These are phyloP conservation scores for Malacosoma neustria DNA, from an alignment of 2,888 invertebrate species.

Conservation along the genomic window DNA sequence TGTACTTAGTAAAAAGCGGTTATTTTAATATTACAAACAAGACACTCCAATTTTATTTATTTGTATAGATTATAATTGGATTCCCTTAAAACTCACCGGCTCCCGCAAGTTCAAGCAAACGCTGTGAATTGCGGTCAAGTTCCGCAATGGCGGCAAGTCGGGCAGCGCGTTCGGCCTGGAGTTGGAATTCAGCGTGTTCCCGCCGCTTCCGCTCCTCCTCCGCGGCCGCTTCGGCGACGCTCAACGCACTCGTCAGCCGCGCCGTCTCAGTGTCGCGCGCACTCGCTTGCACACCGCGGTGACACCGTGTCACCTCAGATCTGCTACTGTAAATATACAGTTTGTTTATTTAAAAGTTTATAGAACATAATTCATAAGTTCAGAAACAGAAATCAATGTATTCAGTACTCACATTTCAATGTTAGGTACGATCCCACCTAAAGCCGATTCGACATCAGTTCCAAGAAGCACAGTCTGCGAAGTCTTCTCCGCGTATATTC, in stretches of 20 bases:
- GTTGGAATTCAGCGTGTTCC: slow-evolving; percentile 71
- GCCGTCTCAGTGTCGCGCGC: slow-evolving; percentile 78
- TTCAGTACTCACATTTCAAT: slow-evolving; percentile 51
- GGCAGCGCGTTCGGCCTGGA: slow-evolving; percentile 82
- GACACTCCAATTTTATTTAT: no score
- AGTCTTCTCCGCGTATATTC: slow-evolving; percentile 87
- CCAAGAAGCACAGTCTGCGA: slow-evolving; percentile 85
- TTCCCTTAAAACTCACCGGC: slow-evolving; percentile 61
- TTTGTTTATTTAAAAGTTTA: no score
- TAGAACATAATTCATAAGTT: no score
- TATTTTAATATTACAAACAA: no score
- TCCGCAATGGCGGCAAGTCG: slow-evolving; percentile 84
- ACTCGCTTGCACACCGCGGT: slow-evolving; percentile 78
- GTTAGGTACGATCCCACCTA: slow-evolving; percentile 75
- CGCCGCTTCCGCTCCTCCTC: slow-evolving; percentile 75
- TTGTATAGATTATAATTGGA: no score
- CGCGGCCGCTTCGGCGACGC: slow-evolving; percentile 75
- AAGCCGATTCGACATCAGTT: slow-evolving; percentile 81
- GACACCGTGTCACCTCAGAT: slow-evolving; percentile 60
- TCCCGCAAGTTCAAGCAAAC: slow-evolving; percentile 78
- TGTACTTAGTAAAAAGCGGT: no score
- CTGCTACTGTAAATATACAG: slow-evolving; percentile 1
- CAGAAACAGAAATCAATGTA: no score
- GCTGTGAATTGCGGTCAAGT: slow-evolving; percentile 82
- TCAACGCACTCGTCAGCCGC: slow-evolving; percentile 74